Base-by-base conservation (phyloP, 92 coral and sea anemone genomes). In the Anthopleura xanthogrammica region DNA sequence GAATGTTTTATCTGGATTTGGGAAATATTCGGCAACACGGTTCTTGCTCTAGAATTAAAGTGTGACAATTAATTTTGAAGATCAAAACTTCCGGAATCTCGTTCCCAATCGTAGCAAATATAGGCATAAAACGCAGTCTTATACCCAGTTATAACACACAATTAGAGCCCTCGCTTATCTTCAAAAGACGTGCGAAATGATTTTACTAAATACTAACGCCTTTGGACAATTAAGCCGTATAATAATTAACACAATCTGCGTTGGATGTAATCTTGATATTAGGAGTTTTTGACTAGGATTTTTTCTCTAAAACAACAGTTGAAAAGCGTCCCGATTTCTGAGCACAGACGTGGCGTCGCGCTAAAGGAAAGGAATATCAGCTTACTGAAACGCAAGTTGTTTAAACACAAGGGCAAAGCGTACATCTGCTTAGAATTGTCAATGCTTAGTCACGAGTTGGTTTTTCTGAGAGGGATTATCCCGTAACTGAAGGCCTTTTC, bases 31-130 rank as follows among this genome's bases (percentile, higher is more conserved):
- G 16, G 62, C 29, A 68, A 81, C 41, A 23, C 1, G 41, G 60
- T 42, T 14, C 10, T 41, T 60, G 76, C 56, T 81, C 66, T 46
- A 12, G 71, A 70, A 52, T 46, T 46, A 52, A 29, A 80, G 73
- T 22, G 77, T 81, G 77, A 68, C 84, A 81, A 70, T 81, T 22
- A 60, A 7, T 70, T 46, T 42, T 70, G 16, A 75, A 75, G 78
- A 75, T 75, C 84, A 70, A 81, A 52, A 81, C 84, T 81, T 81
- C 84, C 77, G 84, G 84, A 81, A 23, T 81, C 36, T 80, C 19
- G 48, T 2, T 64, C 17, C 16, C 20, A 62, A 80, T 65, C 17
- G 75, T 12, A 62, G 71, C 41, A 7, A 48, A 11, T 16, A 10
- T 36, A 75, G 57, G 4, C 57, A 75, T 41, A 75, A 43, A 75